These are phyloP conservation scores for Scrobipalpa costella DNA, from an alignment of 2,888 invertebrate species.

Conservation along the genomic window DNA sequence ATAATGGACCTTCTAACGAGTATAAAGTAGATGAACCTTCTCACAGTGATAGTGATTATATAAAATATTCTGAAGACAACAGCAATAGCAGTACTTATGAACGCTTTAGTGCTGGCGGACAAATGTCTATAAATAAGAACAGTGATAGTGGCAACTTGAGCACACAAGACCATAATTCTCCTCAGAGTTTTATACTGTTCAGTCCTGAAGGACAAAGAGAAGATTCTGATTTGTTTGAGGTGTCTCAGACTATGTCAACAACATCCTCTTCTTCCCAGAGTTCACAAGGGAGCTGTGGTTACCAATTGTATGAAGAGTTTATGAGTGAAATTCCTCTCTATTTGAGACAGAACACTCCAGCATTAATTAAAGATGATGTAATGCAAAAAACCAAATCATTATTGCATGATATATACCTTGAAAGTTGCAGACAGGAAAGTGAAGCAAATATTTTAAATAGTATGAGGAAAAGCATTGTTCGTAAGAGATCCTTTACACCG, in stretches of 20 bases:
- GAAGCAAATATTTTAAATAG: constrained; percentile 39
- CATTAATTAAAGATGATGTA: constrained; percentile 46
- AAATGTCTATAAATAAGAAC: constrained; percentile 20
- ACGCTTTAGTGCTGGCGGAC: constrained; percentile 16
- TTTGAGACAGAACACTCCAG: constrained; percentile 44
- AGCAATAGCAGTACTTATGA: neutral
- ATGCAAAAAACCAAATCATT: constrained; percentile 44
- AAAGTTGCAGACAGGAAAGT: constrained; percentile 40
- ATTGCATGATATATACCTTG: constrained; percentile 46
- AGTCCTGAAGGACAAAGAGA: constrained; percentile 36
- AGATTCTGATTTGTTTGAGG: constrained; percentile 19
- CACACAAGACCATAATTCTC: constrained; percentile 29
- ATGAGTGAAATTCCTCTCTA: constrained; percentile 52
- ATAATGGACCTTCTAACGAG: neutral
- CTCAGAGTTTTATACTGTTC: constrained; percentile 37
- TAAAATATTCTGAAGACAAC: constrained; percentile 24
- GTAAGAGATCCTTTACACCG: constrained; percentile 29
- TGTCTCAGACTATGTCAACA: constrained; percentile 31
- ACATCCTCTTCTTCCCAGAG: constrained; percentile 36
- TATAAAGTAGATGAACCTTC: constrained; percentile 13
- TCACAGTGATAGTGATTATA: constrained; percentile 27
- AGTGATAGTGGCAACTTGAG: constrained; percentile 18
- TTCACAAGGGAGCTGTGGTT: constrained; percentile 36
- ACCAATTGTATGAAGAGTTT: constrained; percentile 53
- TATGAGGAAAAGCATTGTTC: constrained; percentile 30